Evolutionary conservation across 2,797 vertebrate species (phyloP).

Genomic region (Vireo griseus): DNA sequence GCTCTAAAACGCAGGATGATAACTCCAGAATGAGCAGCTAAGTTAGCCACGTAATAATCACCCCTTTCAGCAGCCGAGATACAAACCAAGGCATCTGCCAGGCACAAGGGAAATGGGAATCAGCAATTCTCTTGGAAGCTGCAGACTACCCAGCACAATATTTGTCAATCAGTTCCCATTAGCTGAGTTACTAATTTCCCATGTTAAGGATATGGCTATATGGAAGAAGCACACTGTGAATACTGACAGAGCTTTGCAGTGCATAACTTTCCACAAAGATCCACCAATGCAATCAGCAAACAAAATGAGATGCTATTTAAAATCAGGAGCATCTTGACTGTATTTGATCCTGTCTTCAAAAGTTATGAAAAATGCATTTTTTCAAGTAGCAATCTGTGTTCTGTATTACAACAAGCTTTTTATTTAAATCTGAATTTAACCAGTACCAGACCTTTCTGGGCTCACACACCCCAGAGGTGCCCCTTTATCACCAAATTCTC

Average conservation of each 20-base stretch:
- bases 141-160: neutral
- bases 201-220: neutral
- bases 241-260: neutral
- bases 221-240: neutral
- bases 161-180: neutral
- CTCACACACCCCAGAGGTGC: neutral
- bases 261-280: neutral
- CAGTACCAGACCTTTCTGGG: neutral
- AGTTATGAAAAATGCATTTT: neutral
- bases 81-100: neutral
- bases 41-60: fast-evolving
- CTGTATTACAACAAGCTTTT: neutral
- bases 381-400: neutral
- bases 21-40: neutral
- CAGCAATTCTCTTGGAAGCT: neutral
- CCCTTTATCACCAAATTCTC: neutral
- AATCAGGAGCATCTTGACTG: neutral
- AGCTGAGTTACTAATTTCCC: neutral
- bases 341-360: neutral
- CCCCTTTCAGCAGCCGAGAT: neutral
- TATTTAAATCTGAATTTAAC: neutral
- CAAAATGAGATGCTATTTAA: neutral
- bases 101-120: neutral
- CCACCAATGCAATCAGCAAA: neutral
- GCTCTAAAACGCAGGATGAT: neutral